Percentiles rank a stretch among this genome's conserved stretches.
phyloP scores from a whole-genome alignment of 2,888 invertebrate species.

The Callimorpha dominula region DNA sequence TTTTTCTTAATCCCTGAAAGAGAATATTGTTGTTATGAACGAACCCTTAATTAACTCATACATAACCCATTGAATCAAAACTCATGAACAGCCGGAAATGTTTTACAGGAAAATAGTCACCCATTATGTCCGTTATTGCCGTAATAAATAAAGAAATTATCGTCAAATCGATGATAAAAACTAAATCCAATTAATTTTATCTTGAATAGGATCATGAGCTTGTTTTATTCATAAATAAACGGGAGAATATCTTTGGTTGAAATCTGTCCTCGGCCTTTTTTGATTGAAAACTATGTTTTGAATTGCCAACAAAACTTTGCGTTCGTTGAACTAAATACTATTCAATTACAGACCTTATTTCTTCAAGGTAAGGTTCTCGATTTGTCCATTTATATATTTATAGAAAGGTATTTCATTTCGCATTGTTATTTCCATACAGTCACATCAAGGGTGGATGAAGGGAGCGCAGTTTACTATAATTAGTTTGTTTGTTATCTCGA shows the following conservation, averaged over 20 bases:
- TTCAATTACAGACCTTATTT: conserved; percentile 8
- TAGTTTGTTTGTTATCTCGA: conserved; percentile 75
- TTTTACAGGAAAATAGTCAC: conserved; percentile 32
- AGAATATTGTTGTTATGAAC: neutral
- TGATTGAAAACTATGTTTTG: conserved; percentile 62
- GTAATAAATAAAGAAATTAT: conserved; percentile 52
- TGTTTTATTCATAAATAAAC: conserved; percentile 57
- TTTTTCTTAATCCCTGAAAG: neutral
- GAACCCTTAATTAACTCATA: neutral
- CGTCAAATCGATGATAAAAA: conserved; percentile 50
- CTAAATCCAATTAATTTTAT: conserved; percentile 57
- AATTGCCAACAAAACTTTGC: conserved; percentile 27
- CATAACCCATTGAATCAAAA: conserved; percentile 25
- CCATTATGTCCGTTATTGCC: conserved; percentile 39
- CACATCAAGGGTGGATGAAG: conserved; percentile 69
- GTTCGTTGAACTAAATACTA: neutral
- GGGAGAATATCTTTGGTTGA: conserved; percentile 57
- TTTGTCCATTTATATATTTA: conserved; percentile 7
- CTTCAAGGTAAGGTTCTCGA: neutral
- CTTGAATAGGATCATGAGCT: conserved; percentile 57
- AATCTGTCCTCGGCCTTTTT: conserved; percentile 67
- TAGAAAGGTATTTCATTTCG: conserved; percentile 38
- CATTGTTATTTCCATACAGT: conserved; percentile 70
- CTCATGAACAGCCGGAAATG: conserved; percentile 32
- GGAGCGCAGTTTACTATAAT: conserved; percentile 70